Base-by-base conservation (phyloP, 2,113 vertebrate species). In the Bubo bubo region DNA sequence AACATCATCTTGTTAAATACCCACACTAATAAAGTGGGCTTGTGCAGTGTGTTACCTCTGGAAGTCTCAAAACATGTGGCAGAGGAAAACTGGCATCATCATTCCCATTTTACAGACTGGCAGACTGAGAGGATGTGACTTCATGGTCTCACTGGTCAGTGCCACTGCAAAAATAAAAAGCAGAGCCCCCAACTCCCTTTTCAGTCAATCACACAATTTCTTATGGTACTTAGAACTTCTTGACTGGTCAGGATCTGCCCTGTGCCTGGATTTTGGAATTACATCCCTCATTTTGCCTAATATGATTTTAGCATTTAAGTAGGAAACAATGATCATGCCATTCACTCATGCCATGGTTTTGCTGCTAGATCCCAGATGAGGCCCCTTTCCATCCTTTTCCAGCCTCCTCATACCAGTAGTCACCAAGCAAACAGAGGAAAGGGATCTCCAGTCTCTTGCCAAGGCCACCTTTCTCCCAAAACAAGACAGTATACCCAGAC, bases 11-110 rank as follows among this genome's bases (percentile, higher is more conserved):
- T 2, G 0, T 43, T 81, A 91, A 53, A 58, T 22, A 70, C 3
- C 22, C 50, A 55, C 0, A 0, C 37, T 43, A 35, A 56, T 37
- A 56, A 67, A 68, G 35, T 0, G 5, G 32, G 24, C 10, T 81
- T 28, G 2, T 4, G 47, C 30, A 23, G 55, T 8, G 21, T 5
- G 16, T 34, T 41, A 84, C 32, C 35, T 39, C 56, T 81, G 60
- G 43, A 92, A 34, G 52, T 8, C 76, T 79, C 83, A 41, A 60
- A 74, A 62, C 35, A 43, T 2, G 12, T 12, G 55, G 52, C 63
- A 52, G 47, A 81, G 34, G 52, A 80, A 83, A 93, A 66, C 10
- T 4, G 37, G 22, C 30, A 59, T 35, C 15, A 20, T 24, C 10
- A 10, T 41, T 85, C 71, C 79, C 45, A 37, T 71, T 81, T 67